A percentile compares a stretch with the other conserved stretches of the same genome.
These are phyloP conservation scores for Rhyacichthys aspro DNA, from an alignment of 2,797 vertebrate genomes.

Conservation along the genomic window DNA sequence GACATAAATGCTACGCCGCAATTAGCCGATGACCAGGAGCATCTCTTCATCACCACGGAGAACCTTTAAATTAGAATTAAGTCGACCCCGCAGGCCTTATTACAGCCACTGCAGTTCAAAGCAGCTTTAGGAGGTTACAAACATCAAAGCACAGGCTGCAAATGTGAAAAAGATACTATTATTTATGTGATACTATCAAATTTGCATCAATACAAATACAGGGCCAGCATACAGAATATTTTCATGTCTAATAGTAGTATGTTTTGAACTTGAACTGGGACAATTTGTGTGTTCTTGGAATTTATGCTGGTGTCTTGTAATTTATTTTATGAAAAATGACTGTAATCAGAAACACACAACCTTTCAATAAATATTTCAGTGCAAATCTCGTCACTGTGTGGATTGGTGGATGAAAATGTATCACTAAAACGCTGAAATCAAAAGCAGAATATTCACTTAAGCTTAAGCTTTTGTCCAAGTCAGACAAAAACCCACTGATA, in stretches of 20 bases:
- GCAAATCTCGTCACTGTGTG: too few species aligned
- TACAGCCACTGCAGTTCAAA: slow-evolving; percentile 14
- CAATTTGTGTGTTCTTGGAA: too few species aligned
- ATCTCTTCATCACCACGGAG: slow-evolving; percentile 38
- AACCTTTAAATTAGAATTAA: slow-evolving; percentile 26
- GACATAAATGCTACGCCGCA: slow-evolving; percentile 50
- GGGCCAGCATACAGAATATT: background rate
- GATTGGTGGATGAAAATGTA: too few species aligned
- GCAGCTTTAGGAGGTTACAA: slow-evolving; percentile 19
- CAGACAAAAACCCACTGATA: slow-evolving; percentile 10
- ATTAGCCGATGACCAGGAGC: slow-evolving; percentile 45
- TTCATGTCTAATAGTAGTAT: background rate
- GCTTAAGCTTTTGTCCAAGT: slow-evolving; percentile 5
- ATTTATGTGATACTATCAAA: slow-evolving; percentile 9
- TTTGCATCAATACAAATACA: background rate
- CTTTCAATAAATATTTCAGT: too few species aligned
- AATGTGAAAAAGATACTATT: slow-evolving; percentile 9
- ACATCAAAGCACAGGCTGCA: background rate
- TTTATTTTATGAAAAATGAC: too few species aligned
- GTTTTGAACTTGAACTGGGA: background rate
- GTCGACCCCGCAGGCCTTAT: slow-evolving; percentile 14
- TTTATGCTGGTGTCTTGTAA: too few species aligned
- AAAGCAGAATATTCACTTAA: slow-evolving; percentile 12
- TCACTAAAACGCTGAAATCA: slow-evolving; percentile 6
- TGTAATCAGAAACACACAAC: too few species aligned